Base-by-base conservation (phyloP, 2,797 vertebrate species). In the Callimico goeldii region DNA sequence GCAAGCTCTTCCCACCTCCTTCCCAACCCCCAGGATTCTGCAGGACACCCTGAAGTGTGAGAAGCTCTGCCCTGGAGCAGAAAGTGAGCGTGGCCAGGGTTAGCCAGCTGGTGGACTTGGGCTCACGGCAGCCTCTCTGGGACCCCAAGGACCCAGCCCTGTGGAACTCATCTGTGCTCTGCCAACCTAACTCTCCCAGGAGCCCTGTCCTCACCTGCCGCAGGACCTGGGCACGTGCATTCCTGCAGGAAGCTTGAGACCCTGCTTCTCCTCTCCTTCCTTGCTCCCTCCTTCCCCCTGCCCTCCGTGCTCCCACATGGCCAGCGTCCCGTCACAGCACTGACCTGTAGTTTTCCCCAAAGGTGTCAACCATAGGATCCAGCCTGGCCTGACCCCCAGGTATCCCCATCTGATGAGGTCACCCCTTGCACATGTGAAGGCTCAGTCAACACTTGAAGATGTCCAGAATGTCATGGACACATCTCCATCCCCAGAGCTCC, bases 71-170 rank as follows among this genome's bases (percentile, higher is more conserved):
- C 8, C 6, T 12, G 1, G 55, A 57, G 33, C 33, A 28, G 33
- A 58, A 75, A 43, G 6, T 36, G 1, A 67, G 39, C 5, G 6
- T 6, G 36, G 28, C 4, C 4, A n/a, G 43, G 15, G 26, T 11
- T 5, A 9, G 64, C n/a, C 33, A 1, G 13, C 11, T 39, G n/a
- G 67, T n/a, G 17, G 14, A 10, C 55, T 28, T 46, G 0, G 0
- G 17, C 52, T 85, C 20, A 4, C 6, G 33, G 95, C 84, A 86
- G 91, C 73, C 79, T 91, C 50, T 46, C 39, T 24, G 57, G 67
- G 55, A 30, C 30, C 58, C 41, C 10, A 55, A 81, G 86, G 41
- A 46, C 52, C 50, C 24, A 17, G 75, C 28, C n/a, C 48, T 5
- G 9, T 2, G 20, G 17, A 22, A 24, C 36, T 61, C 83, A 15